Evolutionary conservation across 2,113 vertebrate species (phyloP).

Genomic region (Charadrius vociferus): DNA sequence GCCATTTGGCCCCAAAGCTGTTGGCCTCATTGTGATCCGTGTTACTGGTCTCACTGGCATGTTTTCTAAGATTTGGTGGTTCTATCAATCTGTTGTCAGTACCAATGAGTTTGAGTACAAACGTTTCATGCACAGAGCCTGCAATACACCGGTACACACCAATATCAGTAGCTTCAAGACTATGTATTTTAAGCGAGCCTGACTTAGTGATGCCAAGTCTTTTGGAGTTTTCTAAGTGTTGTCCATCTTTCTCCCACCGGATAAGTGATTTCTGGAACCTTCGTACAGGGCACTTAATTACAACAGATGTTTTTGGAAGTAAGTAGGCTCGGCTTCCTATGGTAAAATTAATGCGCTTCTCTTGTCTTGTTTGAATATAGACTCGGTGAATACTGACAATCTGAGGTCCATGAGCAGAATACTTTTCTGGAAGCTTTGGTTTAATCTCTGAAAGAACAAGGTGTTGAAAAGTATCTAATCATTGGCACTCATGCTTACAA

Average conservation of each 20-base stretch:
- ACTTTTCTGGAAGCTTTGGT: conserved; percentile 62
- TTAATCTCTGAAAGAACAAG: conserved; percentile 59
- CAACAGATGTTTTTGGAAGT: conserved; percentile 87
- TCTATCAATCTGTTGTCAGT: conserved; percentile 78
- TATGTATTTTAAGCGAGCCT: conserved; percentile 86
- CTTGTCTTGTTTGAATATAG: conserved; percentile 88
- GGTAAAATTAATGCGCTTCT: conserved; percentile 87
- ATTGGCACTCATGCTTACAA: neutral
- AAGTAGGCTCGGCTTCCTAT: conserved; percentile 88
- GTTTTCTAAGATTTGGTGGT: conserved; percentile 52
- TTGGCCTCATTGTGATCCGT: conserved; percentile 59
- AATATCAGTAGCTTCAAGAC: conserved; percentile 74
- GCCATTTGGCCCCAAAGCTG: conserved; percentile 76
- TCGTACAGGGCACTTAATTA: conserved; percentile 87
- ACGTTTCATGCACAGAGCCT: conserved; percentile 76
- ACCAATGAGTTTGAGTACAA: conserved; percentile 87
- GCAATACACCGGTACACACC: conserved; percentile 87
- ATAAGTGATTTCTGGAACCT: conserved; percentile 85
- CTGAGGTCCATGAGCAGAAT: conserved; percentile 66
- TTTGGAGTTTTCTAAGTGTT: conserved; percentile 76
- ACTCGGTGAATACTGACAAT: conserved; percentile 80
- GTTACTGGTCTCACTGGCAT: neutral
- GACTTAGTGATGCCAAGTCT: conserved; percentile 83
- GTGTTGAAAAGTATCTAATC: conserved; percentile 1
- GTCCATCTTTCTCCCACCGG: conserved; percentile 88